Base-by-base conservation (phyloP, 1,140 invertebrate genomes). In the Calliphora vicina region DNA sequence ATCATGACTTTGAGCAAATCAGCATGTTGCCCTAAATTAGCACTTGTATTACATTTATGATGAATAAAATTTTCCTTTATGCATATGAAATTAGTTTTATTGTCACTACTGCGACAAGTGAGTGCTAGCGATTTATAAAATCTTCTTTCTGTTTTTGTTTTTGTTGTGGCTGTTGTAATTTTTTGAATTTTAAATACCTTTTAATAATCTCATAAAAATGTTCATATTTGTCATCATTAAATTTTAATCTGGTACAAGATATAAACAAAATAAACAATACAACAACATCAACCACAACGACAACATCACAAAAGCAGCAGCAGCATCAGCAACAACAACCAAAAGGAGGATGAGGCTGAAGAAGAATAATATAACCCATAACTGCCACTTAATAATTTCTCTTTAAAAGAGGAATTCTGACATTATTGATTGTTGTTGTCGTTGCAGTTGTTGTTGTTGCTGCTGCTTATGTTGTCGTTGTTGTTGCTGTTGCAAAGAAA, bases 191-290 rank as follows among this genome's bases (percentile, higher is more conserved):
- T 67, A 23, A 67, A 67, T 67, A 67, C n/a, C 74, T 78, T 78
- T 78, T 78, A 78, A 78, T 78, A 78, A 78, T 78, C 74, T 43
- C 74, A 43, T 78, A 78, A 78, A 78, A 78, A 78, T 78, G 74
- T 43, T 78, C 74, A 78, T 78, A 78, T 78, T 78, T 78, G 74
- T 78, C 74, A 78, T 78, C 74, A 78, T 78, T 78, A 78, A 78
- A 78, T 78, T 42, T 78, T 78, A 45, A 78, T 78, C 74, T 45
- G 35, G 29, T 12, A 35, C 15, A 74, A 74, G 26, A 74, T 12
- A 74, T 74, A 29, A 12, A 74, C 26, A 74, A 25, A 74, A 74
- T 17, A 29, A n/a, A n/a, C 35, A 78, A 20, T 23, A 78, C 74
- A 78, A 5, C 35, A 78, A 42, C n/a, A 45, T 23, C 35, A 78